Conservation (phyloP, 2,113 vertebrate genomes). For the Albula glossodonta region DNA sequence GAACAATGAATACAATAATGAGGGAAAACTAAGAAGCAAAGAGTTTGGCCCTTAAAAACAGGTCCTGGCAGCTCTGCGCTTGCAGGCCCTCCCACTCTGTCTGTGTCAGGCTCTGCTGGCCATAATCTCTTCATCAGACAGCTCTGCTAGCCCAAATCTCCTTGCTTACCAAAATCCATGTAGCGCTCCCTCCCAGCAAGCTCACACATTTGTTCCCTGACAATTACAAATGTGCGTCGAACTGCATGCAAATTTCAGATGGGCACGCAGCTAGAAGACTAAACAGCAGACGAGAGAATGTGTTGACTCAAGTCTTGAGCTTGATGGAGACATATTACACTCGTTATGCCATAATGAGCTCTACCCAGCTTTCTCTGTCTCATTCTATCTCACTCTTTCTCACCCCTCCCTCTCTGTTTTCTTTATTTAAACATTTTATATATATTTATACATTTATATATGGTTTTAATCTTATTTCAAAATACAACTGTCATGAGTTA, state of each 20-base stretch:
- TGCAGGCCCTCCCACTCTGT: background rate
- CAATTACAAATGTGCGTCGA: conserved; percentile 23
- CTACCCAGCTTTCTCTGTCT: too few species aligned
- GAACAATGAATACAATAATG: background rate
- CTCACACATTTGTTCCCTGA: conserved; percentile 25
- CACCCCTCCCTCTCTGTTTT: too few species aligned
- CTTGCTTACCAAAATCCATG: conserved; percentile 23
- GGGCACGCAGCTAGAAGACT: conserved; percentile 19
- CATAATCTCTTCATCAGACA: conserved; percentile 37
- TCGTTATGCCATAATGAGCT: too few species aligned
- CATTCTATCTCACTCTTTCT: too few species aligned
- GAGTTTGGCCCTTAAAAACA: too few species aligned
- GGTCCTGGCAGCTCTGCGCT: background rate
- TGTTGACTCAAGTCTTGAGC: conserved; percentile 1
- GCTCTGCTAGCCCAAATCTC: conserved; percentile 35
- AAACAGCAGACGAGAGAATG: background rate
- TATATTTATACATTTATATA: too few species aligned
- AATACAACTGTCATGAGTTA: too few species aligned
- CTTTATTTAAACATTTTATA: too few species aligned
- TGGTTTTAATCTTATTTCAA: too few species aligned
- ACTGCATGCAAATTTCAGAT: conserved; percentile 36
- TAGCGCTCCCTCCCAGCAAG: conserved; percentile 32
- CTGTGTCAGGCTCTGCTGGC: conserved; percentile 10
- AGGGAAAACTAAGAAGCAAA: background rate
- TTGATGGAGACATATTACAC: background rate